Percentiles rank a stretch among this genome's conserved stretches.
These are phyloP conservation scores for Urophycis tenuis DNA, from an alignment of 2,797 vertebrate species.

Conservation along the genomic window DNA sequence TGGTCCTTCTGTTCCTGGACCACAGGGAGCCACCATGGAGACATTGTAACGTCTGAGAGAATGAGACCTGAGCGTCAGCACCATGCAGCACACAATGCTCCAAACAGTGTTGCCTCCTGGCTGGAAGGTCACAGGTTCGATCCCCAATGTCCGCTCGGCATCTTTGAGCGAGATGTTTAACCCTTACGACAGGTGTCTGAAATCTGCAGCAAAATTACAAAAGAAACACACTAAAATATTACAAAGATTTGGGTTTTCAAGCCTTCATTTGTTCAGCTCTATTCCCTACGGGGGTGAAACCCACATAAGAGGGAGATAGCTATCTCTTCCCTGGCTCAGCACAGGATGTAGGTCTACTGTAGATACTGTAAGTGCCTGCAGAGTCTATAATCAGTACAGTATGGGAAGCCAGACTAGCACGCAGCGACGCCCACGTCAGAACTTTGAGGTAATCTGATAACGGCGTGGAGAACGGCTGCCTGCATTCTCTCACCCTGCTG, in stretches of 20 bases:
- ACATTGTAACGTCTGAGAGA: background rate
- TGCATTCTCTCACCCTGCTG: slow-evolving; percentile 42
- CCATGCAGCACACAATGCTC: background rate
- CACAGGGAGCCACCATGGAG: background rate
- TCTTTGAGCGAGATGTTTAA: background rate
- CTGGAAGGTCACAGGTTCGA: background rate
- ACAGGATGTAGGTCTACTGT: background rate
- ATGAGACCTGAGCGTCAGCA: background rate
- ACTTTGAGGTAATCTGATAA: slow-evolving; percentile 58
- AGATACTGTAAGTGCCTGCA: too few species aligned
- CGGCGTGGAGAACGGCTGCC: slow-evolving; percentile 40
- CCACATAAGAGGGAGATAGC: background rate
- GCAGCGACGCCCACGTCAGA: slow-evolving; percentile 38
- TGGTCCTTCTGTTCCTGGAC: background rate
- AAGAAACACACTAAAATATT: background rate
- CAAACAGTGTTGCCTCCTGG: background rate
- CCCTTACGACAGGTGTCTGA: background rate
- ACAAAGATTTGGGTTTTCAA: background rate
- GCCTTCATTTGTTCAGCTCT: background rate
- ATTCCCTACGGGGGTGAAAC: background rate
- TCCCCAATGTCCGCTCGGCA: too few species aligned
- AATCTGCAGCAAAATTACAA: background rate
- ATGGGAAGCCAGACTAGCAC: too few species aligned
- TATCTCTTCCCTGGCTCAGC: background rate
- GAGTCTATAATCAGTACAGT: too few species aligned